Percentiles rank a stretch among this genome's conserved stretches.
Conservation (phyloP, 23 tunicate genomes). For the Oikopleura dioica region DNA sequence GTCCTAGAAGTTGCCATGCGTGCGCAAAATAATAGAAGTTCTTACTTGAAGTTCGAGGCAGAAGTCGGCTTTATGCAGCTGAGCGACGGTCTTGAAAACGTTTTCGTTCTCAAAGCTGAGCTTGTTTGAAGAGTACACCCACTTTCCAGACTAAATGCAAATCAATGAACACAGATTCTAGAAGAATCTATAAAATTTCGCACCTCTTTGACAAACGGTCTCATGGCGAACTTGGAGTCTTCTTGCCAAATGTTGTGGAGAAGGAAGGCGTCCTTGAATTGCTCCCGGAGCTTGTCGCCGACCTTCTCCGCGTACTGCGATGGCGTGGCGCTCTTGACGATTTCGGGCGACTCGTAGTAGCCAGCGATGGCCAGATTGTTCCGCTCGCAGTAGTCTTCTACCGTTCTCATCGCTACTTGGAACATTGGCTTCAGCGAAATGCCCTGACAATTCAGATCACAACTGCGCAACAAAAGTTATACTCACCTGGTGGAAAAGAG, state of each 20-base stretch:
- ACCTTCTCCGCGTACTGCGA: background rate
- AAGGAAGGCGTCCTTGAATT: background rate
- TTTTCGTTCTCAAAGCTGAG: background rate
- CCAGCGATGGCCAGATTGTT: constrained; percentile 54
- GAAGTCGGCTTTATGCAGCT: background rate
- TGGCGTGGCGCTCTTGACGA: background rate
- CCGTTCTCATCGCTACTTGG: constrained; percentile 43
- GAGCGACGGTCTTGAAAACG: background rate
- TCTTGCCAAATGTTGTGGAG: background rate
- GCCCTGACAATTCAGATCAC: background rate
- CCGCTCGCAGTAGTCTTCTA: constrained; percentile 34
- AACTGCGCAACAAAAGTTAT: background rate
- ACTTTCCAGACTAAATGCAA: background rate
- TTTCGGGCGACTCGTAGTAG: constrained; percentile 26
- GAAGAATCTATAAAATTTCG: no score
- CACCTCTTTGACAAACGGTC: background rate
- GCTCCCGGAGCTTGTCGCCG: background rate
- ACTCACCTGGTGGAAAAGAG: constrained; percentile 51
- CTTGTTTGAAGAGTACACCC: background rate
- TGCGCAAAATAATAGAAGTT: background rate
- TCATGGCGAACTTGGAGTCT: background rate
- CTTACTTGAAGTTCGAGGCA: background rate
- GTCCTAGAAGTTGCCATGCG: background rate
- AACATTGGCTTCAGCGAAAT: constrained; percentile 64
- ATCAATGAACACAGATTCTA: background rate